Conservation (phyloP, 2,113 vertebrate genomes). For the Oryzias melastigma region DNA sequence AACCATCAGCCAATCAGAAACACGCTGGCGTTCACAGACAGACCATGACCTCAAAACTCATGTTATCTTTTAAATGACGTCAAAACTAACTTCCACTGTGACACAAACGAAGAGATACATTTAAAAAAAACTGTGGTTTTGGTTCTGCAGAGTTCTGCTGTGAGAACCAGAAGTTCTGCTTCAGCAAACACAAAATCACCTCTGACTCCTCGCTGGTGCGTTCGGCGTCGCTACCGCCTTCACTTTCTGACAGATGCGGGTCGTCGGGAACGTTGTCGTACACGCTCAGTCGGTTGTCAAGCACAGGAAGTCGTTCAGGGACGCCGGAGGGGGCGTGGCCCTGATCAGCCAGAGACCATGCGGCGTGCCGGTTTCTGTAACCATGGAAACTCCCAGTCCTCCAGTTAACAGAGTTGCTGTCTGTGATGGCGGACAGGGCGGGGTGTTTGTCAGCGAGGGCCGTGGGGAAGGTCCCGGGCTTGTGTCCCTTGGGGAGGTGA, state of each 20-base stretch:
- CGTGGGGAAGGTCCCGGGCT: slow-evolving; percentile 87
- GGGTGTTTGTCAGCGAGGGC: slow-evolving; percentile 70
- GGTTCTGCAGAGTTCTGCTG: neutral
- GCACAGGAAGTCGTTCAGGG: neutral
- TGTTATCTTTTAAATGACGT: too few relatives aligned
- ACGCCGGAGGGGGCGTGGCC: neutral
- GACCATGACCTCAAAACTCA: too few relatives aligned
- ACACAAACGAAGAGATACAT: too few relatives aligned
- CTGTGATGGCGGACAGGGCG: slow-evolving; percentile 36
- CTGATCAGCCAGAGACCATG: slow-evolving; percentile 7
- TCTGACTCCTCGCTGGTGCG: slow-evolving; percentile 21
- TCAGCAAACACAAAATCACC: slow-evolving; percentile 11
- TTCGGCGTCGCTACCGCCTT: slow-evolving; percentile 34
- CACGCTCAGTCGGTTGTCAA: slow-evolving; percentile 78
- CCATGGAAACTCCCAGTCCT: slow-evolving; percentile 87
- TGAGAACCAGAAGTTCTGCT: neutral
- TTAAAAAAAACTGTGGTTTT: too few relatives aligned
- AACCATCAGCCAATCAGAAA: too few relatives aligned
- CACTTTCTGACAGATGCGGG: slow-evolving; percentile 24
- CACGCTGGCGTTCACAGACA: too few relatives aligned
- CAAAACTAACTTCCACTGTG: too few relatives aligned
- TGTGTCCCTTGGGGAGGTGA: slow-evolving; percentile 83
- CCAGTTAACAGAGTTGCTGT: slow-evolving; percentile 80
- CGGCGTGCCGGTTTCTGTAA: slow-evolving; percentile 54
- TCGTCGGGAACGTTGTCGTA: slow-evolving; percentile 85